Percentiles rank a stretch among this genome's conserved stretches.
These are phyloP conservation scores for Rhea pennata DNA, from an alignment of 2,113 vertebrate genomes.

Conservation along the genomic window DNA sequence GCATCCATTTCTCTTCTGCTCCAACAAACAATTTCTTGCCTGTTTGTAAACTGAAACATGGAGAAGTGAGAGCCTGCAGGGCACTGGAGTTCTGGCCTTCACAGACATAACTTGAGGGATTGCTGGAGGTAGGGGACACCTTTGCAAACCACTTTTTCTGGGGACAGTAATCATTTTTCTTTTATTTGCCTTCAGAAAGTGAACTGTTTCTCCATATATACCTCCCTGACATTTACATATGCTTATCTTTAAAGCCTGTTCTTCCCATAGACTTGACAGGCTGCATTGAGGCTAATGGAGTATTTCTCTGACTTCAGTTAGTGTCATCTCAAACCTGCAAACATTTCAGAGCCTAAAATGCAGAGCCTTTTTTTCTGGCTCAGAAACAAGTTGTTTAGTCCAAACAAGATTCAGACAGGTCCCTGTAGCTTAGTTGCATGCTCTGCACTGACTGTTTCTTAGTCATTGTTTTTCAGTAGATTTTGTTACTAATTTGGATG, in stretches of 20 bases:
- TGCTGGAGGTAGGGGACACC: background rate
- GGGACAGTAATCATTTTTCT: background rate
- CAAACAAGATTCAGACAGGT: background rate
- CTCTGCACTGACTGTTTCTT: background rate
- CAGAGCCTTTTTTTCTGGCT: background rate
- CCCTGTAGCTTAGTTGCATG: background rate
- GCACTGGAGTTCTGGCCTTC: background rate
- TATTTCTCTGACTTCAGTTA: background rate
- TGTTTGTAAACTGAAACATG: background rate
- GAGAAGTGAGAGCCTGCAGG: background rate
- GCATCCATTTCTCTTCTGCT: background rate
- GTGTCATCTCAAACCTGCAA: background rate
- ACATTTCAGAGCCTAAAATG: background rate
- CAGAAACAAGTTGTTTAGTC: background rate
- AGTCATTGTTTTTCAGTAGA: background rate
- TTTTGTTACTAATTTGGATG: background rate
- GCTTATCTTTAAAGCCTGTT: background rate
- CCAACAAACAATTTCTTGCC: background rate
- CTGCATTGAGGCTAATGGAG: background rate
- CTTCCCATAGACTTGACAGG: background rate
- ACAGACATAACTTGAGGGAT: background rate
- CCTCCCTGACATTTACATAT: background rate
- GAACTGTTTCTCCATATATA: background rate
- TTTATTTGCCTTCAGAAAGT: background rate
- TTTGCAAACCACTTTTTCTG: background rate